phyloP scores from a whole-genome alignment of 2,797 vertebrate genomes.

The Selene dorsalis region DNA sequence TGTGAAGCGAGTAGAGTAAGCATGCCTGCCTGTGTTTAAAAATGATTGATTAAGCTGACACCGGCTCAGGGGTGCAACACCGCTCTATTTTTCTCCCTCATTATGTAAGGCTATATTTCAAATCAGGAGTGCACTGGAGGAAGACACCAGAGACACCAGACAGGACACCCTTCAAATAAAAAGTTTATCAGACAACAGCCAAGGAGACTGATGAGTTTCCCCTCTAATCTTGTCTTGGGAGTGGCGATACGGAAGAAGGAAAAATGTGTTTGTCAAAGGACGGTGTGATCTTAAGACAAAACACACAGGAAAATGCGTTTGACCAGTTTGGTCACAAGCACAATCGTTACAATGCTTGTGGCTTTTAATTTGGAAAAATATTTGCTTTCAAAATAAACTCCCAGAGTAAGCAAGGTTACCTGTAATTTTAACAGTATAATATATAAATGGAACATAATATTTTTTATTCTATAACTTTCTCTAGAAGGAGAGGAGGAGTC shows the following conservation, averaged over 20 bases:
- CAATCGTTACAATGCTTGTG: background rate
- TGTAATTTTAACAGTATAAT: constrained; percentile 9
- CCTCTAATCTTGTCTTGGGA: constrained; percentile 75
- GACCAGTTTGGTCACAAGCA: constrained; percentile 13
- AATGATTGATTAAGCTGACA: constrained; percentile 92
- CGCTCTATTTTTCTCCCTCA: constrained; percentile 84
- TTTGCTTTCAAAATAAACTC: constrained; percentile 29
- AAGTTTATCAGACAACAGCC: constrained; percentile 83
- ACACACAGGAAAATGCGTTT: constrained; percentile 5
- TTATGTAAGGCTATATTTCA: constrained; percentile 89
- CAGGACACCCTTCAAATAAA: constrained; percentile 84
- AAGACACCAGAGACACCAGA: constrained; percentile 84
- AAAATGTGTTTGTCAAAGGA: constrained; percentile 53
- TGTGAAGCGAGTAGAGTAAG: constrained; percentile 81
- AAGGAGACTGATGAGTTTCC: constrained; percentile 74
- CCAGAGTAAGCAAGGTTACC: constrained; percentile 5
- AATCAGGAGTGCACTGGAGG: constrained; percentile 84
- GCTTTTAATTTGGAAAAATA: background rate
- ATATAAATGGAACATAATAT: background rate
- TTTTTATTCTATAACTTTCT: constrained; percentile 4
- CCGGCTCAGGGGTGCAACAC: constrained; percentile 84
- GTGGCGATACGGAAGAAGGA: constrained; percentile 47
- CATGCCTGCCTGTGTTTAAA: constrained; percentile 86
- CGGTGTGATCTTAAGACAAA: constrained; percentile 32
- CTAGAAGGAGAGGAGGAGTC: constrained; percentile 18